Base-by-base conservation (phyloP, 2,797 vertebrate genomes). In the Molossus alvarezi region DNA sequence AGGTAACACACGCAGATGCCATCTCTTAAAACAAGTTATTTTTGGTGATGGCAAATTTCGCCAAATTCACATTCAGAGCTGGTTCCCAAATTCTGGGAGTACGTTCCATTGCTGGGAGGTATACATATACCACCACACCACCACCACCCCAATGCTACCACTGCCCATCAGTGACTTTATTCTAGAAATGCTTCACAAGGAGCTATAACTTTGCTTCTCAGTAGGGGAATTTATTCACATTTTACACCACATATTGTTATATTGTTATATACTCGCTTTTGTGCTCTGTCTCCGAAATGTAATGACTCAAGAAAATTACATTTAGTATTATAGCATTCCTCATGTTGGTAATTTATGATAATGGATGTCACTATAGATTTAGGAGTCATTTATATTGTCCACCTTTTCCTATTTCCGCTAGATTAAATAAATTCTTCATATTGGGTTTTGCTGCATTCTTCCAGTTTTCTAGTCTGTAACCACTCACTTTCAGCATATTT, bases 401-500 rank as follows among this genome's bases (percentile, higher is more conserved):
- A 94, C 94, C 80, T 96, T 97, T 96, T 97, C 97, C 90, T 97
- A 93, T 97, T 97, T 97, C 97, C 90, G 96, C 96, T 95, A 96
- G 95, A 96, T 97, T 96, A 96, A 97, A 96, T 97, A 97, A 97
- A 96, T 97, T 96, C 87, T 90, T 97, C 73, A 86, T 86, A 87
- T 79, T 48, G 71, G 89, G 89, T 97, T 97, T 96, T 94, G 62
- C 90, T 77, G 18, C 37, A 86, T 94, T 97, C 98, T 95, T 96
- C 96, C 71, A 89, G 79, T 97, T 98, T 98, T 96, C 95, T 97
- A 95, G 94, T 98, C 12, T 93, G 75, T 83, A 73, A 73, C 91
- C 95, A 67, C 95, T 98, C 96, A 73, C 13, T 98, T 98, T 98
- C 97, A 75, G 64, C 96, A 85, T 80, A 93, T 98, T 98, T 98